phyloP scores from a whole-genome alignment of 30 jellyfish, hydroid and myxozoan species.

The Chironex yamaguchii region DNA sequence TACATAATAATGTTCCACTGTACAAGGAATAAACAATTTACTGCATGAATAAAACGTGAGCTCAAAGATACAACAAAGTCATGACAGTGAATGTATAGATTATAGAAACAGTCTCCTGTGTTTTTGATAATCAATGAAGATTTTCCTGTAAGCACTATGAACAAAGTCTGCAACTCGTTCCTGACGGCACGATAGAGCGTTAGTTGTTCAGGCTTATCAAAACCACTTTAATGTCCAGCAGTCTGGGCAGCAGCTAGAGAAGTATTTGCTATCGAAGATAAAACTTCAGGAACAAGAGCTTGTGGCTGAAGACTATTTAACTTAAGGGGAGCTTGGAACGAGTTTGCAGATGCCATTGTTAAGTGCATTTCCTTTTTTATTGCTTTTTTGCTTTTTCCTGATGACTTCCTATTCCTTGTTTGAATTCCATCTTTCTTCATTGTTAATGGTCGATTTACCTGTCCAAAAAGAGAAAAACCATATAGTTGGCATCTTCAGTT shows the following conservation, averaged over 20 bases:
- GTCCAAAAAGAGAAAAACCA: neutral
- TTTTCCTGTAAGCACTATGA: too few species aligned
- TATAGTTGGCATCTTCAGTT: too few species aligned
- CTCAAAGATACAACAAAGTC: too few species aligned
- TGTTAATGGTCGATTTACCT: constrained; percentile 97
- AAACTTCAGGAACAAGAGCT: neutral
- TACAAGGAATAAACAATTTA: too few species aligned
- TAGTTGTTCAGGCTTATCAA: too few species aligned
- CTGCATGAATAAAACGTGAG: too few species aligned
- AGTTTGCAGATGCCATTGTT: neutral
- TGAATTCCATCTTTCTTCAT: constrained; percentile 98
- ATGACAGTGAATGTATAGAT: too few species aligned
- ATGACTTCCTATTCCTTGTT: constrained; percentile 93
- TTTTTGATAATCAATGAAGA: too few species aligned
- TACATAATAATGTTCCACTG: too few species aligned
- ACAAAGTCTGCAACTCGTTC: too few species aligned
- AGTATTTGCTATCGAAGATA: neutral
- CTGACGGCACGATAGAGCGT: too few species aligned
- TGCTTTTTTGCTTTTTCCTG: constrained; percentile 88
- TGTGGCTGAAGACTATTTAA: neutral
- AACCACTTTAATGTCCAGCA: neutral
- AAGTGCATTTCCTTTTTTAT: constrained; percentile 51
- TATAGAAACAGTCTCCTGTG: too few species aligned
- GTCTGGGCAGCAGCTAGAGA: neutral
- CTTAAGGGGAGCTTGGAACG: neutral